phyloP scores from a whole-genome alignment of 37 sponge, comb jelly and placozoan genomes.

The Crambe crambe region DNA sequence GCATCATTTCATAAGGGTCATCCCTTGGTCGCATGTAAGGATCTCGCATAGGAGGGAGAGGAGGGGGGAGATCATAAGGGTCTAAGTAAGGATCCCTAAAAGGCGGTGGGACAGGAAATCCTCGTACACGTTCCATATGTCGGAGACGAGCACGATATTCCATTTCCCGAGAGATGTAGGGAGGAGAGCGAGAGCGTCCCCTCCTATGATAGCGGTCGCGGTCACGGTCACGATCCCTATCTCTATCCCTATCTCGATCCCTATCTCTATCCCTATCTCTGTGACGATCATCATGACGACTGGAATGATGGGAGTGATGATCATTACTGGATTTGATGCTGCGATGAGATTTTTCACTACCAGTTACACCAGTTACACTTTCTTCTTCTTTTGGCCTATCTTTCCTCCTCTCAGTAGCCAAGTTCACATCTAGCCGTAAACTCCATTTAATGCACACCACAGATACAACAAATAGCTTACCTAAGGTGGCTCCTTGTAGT shows the following conservation, averaged over 20 bases:
- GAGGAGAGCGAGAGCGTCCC: constrained; percentile 9
- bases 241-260: constrained; percentile 14
- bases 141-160: constrained; percentile 10
- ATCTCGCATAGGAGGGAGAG: constrained; percentile 12
- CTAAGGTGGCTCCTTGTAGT: constrained; percentile 36
- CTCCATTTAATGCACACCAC: constrained; percentile 20
- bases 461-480: constrained; percentile 18
- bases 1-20: constrained; percentile 44
- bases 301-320: neutral
- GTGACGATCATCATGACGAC: neutral
- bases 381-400: too few species aligned
- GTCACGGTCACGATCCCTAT: neutral
- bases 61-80: neutral
- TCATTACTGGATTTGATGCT: neutral
- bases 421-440: constrained; percentile 39
- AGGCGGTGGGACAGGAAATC: constrained; percentile 24
- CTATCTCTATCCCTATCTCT: too few species aligned
- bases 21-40: constrained; percentile 42
- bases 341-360: neutral
- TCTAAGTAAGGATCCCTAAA: constrained; percentile 21
- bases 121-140: neutral
- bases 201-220: constrained; percentile 7
- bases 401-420: constrained; percentile 58
- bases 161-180: neutral
- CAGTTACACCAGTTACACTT: neutral